Percentiles rank a stretch among this genome's conserved stretches.
Evolutionary conservation across 2,113 vertebrate species (phyloP).

Genomic region (Crotalus tigris): DNA sequence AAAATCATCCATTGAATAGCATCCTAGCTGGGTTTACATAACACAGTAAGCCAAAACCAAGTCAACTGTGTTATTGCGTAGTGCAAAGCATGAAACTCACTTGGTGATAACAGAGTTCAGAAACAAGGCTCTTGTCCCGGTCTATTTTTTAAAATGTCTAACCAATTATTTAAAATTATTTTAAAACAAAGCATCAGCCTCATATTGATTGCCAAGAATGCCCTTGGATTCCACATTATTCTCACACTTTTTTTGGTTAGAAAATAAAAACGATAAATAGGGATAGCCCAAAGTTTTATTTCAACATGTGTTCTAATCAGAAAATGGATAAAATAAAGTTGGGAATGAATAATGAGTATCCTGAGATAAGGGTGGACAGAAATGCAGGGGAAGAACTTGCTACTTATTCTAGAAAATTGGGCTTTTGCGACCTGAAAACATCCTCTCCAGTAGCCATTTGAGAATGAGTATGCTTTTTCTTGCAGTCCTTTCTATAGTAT

Average conservation of each 20-base stretch:
- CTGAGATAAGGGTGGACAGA: not conserved
- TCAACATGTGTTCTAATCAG: not conserved
- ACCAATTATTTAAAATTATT: not conserved
- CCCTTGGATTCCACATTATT: not conserved
- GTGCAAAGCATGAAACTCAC: not conserved
- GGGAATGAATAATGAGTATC: not conserved
- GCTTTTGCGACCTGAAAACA: not conserved
- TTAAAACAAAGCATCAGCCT: not conserved
- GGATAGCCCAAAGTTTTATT: not conserved
- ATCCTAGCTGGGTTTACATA: not conserved
- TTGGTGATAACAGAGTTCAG: not conserved
- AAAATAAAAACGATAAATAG: not conserved
- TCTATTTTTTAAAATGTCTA: not conserved
- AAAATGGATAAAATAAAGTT: not conserved
- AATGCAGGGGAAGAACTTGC: not conserved
- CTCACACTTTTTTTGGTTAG: not conserved
- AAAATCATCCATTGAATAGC: not conserved
- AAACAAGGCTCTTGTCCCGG: not conserved
- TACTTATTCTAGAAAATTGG: not conserved
- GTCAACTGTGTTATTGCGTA: not conserved
- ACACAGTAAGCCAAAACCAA: not conserved
- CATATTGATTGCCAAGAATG: not conserved
- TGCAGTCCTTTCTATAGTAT: not conserved
- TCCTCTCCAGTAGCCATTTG: not conserved
- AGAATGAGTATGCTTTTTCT: not conserved